phyloP scores from a whole-genome alignment of 2,888 invertebrate genomes.

The Synergus umbraculus region DNA sequence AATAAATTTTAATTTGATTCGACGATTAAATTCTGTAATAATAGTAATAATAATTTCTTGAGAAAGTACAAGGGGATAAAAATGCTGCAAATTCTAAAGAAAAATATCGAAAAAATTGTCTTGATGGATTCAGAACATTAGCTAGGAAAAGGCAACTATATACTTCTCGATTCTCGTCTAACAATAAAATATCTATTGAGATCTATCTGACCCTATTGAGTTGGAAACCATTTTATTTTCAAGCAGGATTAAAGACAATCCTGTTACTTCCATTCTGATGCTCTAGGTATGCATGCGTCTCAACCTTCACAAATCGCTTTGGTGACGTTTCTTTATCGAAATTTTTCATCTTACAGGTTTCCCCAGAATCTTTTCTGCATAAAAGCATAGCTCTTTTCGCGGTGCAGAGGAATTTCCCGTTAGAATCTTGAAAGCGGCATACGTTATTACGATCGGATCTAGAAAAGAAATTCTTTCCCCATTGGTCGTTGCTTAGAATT shows the following conservation, averaged over 20 bases:
- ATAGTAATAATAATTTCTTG: too few species aligned
- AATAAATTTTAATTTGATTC: too few species aligned
- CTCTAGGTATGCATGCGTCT: too few species aligned
- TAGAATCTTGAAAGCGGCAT: not conserved
- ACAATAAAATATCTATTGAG: not conserved
- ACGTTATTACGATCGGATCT: not conserved
- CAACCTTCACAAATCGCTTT: not conserved
- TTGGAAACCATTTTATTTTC: not conserved
- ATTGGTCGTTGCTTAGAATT: not conserved
- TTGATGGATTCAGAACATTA: too few species aligned
- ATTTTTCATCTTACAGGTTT: not conserved
- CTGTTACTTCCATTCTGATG: slow-evolving; percentile 12
- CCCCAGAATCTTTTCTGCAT: not conserved
- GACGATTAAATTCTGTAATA: too few species aligned
- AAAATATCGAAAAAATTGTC: too few species aligned
- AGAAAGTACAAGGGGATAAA: too few species aligned
- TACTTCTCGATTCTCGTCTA: not conserved
- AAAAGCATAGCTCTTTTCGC: slow-evolving; percentile 7
- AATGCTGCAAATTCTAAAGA: too few species aligned
- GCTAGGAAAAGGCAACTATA: not conserved
- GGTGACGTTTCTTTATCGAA: not conserved
- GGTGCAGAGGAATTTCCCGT: not conserved
- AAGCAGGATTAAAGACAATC: not conserved
- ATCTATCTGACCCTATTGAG: not conserved
- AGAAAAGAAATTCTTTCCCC: not conserved